These are phyloP conservation scores for Agrotis segetum DNA, from an alignment of 2,888 invertebrate genomes.

Conservation along the genomic window DNA sequence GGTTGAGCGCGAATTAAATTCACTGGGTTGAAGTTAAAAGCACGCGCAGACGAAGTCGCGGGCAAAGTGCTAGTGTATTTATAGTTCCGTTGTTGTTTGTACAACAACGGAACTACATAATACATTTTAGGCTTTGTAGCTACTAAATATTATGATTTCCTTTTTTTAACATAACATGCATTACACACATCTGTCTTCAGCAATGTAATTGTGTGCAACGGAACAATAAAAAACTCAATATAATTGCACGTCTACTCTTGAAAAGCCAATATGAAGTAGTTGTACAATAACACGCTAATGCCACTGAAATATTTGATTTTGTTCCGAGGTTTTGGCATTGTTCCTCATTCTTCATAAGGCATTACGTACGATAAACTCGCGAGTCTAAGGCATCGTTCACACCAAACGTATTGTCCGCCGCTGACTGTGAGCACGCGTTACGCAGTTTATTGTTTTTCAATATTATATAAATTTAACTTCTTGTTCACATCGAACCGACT, in stretches of 20 bases:
- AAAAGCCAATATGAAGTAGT: slow-evolving; percentile 43
- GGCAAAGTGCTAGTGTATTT: too few species aligned
- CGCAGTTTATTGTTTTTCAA: too few species aligned
- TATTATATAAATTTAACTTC: too few species aligned
- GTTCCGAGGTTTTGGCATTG: slow-evolving; percentile 50
- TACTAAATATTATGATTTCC: neutral
- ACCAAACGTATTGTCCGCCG: too few species aligned
- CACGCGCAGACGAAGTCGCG: too few species aligned
- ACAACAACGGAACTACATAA: neutral
- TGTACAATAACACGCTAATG: slow-evolving; percentile 59
- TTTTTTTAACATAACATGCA: slow-evolving; percentile 8
- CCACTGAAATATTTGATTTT: slow-evolving; percentile 57
- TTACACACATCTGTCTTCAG: slow-evolving; percentile 43
- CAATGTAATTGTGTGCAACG: slow-evolving; percentile 26
- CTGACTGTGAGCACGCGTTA: too few species aligned
- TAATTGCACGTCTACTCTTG: slow-evolving; percentile 51
- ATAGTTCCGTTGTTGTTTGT: slow-evolving; percentile 15
- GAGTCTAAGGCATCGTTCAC: too few species aligned
- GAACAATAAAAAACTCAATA: slow-evolving; percentile 41
- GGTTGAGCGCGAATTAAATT: too few species aligned
- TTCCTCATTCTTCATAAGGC: slow-evolving; percentile 55
- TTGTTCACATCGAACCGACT: too few species aligned
- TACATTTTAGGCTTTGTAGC: neutral
- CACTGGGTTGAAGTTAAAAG: too few species aligned
- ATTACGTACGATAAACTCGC: slow-evolving; percentile 48